Conservation (phyloP, 2,113 vertebrate species). For the Oreochromis tanganicae region DNA sequence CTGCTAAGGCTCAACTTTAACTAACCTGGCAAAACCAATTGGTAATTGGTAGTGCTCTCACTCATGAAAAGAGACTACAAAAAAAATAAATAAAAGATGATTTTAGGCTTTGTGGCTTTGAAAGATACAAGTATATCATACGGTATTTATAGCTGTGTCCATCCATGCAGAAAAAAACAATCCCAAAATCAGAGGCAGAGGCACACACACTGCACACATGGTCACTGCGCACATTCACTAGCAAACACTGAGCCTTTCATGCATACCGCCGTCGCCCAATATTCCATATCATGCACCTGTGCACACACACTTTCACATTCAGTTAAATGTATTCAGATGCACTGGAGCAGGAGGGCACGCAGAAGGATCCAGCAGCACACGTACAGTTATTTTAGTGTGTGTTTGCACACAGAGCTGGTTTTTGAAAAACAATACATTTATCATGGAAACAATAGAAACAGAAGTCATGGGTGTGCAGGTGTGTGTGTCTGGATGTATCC, state of each 20-base stretch:
- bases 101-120: background rate
- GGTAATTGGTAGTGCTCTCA: background rate
- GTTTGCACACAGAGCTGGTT: background rate
- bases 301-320: conserved; percentile 43
- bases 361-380: conserved; percentile 23
- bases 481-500: background rate
- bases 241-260: conserved; percentile 18
- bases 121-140: conserved; percentile 15
- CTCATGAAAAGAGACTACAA: background rate
- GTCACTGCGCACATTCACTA: conserved; percentile 21
- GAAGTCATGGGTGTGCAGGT: background rate
- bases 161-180: conserved; percentile 46
- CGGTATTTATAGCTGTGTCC: conserved; percentile 11
- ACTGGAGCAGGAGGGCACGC: conserved; percentile 11
- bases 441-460: background rate
- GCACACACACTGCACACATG: conserved; percentile 16
- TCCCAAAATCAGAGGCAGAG: conserved; percentile 27
- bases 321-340: conserved; percentile 24
- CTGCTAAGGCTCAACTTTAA: background rate
- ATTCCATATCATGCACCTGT: conserved; percentile 39
- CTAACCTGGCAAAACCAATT: background rate
- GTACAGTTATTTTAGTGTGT: background rate
- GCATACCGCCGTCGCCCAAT: conserved; percentile 1
- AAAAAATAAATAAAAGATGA: background rate
- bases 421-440: conserved; percentile 24